These are phyloP conservation scores for Phodopus roborovskii DNA, from an alignment of 2,113 vertebrate genomes.

Conservation along the genomic window DNA sequence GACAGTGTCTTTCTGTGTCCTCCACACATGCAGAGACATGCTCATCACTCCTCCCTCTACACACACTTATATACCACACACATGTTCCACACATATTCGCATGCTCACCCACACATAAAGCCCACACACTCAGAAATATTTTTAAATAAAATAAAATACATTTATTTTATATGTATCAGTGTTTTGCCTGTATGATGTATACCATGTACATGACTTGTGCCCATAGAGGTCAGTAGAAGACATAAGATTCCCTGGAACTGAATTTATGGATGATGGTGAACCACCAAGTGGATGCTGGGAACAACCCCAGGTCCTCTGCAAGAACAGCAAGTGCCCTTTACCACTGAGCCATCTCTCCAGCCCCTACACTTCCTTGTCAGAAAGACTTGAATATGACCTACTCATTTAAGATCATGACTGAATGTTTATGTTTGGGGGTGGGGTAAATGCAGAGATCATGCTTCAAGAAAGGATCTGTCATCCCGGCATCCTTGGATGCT, in stretches of 20 bases:
- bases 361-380: background rate
- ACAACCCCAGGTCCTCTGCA: background rate
- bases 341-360: background rate
- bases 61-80: background rate
- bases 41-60: background rate
- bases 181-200: background rate
- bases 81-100: background rate
- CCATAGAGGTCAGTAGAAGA: background rate
- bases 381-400: constrained; percentile 10
- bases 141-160: background rate
- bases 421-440: background rate
- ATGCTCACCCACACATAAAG: too few relatives aligned
- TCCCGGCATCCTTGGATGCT: background rate
- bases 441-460: background rate
- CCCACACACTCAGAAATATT: background rate
- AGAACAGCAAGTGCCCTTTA: background rate
- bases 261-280: background rate
- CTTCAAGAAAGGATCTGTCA: background rate
- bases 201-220: background rate
- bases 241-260: background rate
- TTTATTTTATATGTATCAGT: background rate
- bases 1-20: too few relatives aligned
- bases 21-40: background rate
- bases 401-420: background rate
- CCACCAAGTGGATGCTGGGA: background rate